Evolutionary conservation across 2,888 invertebrate genomes (phyloP), one percentile per base, ranked within the genome.

Genomic region (Gisinianus flammeolus): DNA sequence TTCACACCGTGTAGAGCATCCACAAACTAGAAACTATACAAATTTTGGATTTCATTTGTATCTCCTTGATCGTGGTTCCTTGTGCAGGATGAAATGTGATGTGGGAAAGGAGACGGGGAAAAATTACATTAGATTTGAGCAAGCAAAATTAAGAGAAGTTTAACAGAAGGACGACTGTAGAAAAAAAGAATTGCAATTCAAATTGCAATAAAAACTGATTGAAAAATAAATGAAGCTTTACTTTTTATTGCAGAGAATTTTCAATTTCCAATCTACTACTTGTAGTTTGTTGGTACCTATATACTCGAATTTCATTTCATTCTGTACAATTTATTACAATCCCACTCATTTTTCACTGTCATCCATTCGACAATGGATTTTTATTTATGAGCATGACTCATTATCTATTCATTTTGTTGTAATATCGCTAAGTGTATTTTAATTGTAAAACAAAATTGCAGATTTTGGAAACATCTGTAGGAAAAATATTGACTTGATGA

Each of bases 61-160:
- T 5, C 44, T 6, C 44, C 35, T 35, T 8, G 12, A 35, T 1
- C 19, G 44, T 44, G 44, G 12, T 16, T 44, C 16, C 44, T 16
- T 62, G 8, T 62, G 62, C 19, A 58, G 58, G 28, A 62, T 26
- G 28, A 28, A 62, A 26, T 2, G 72, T 58, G 54, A 69, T 69
- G 69, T 58, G 72, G 72, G 33, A 56, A 72, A 72, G 58, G 54
- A 72, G 54, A 62, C 31, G 58, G 58, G 54, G 72, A 72, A 72
- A 72, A 72, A 72, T 72, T 72, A 31, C 58, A 33, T 5, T 8
- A 67, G 67, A 22, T 22, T 58, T 26, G 58, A 44, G 19, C n/a
- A 58, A 31, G 35, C n/a, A 72, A 54, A 54, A 30, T 24, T 33
- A 31, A 58, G 72, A 26, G 16, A 8, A 24, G 26, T 52, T 28